Percentiles rank a stretch among this genome's conserved stretches.
These are phyloP conservation scores for Junonia oenone DNA, from an alignment of 2,888 invertebrate genomes.

Conservation along the genomic window DNA sequence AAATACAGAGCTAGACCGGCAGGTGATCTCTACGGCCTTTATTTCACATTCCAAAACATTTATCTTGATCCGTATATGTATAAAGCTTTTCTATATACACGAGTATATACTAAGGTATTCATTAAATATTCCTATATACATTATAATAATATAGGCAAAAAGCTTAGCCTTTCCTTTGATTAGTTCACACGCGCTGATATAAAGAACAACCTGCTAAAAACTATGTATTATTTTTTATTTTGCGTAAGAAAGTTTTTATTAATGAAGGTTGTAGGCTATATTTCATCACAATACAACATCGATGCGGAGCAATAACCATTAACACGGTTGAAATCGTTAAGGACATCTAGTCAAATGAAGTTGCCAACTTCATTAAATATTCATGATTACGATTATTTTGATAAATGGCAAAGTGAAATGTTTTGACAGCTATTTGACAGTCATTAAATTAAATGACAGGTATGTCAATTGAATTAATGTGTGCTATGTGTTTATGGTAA, in stretches of 20 bases:
- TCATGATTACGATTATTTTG: not conserved
- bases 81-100: conserved; percentile 9
- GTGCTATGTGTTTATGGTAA: not conserved
- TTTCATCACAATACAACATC: too few species aligned
- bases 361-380: not conserved
- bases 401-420: conserved; percentile 14
- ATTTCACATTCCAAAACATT: conserved; percentile 38
- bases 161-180: too few species aligned
- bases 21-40: conserved; percentile 49
- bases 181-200: too few species aligned
- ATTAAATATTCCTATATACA: conserved; percentile 18
- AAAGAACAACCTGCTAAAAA: too few species aligned
- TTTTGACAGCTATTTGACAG: conserved; percentile 8
- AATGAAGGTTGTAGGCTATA: not conserved
- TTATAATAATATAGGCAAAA: too few species aligned
- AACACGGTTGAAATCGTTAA: too few species aligned
- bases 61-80: conserved; percentile 12
- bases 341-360: too few species aligned
- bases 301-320: too few species aligned
- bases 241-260: not conserved
- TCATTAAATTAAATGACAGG: not conserved
- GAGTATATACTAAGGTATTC: conserved; percentile 15
- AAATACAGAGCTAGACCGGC: conserved; percentile 28
- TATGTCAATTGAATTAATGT: not conserved
- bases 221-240: conserved; percentile 8